A percentile compares a stretch with the other conserved stretches of the same genome.
Evolutionary conservation across 2,113 vertebrate species (phyloP).

Genomic region (Phyllostomus hastatus): DNA sequence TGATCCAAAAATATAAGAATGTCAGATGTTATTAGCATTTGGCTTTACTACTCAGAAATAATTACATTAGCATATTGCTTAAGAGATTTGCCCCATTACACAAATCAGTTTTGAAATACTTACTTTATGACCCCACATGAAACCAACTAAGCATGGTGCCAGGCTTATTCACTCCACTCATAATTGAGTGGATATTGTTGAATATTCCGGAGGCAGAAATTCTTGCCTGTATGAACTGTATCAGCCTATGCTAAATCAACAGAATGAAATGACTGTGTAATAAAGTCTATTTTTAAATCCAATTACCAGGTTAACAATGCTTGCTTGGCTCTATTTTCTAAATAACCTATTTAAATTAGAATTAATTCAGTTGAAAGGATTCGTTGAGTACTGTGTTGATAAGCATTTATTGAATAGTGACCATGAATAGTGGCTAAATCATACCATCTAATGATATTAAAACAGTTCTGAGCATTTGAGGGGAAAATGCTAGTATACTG

Average conservation of each 20-base stretch:
- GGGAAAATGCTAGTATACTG: neutral
- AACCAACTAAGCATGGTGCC: neutral
- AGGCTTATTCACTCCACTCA: neutral
- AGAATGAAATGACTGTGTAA: neutral
- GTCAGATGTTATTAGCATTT: constrained; percentile 22
- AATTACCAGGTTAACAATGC: neutral
- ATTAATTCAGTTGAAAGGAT: constrained; percentile 1
- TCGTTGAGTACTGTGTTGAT: neutral
- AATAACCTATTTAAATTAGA: constrained; percentile 16
- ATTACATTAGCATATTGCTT: neutral
- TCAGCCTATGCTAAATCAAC: constrained; percentile 17
- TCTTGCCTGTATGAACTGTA: neutral
- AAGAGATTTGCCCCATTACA: neutral
- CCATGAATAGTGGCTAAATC: neutral
- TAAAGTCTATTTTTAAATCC: constrained; percentile 7
- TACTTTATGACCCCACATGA: neutral
- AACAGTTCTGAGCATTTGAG: constrained; percentile 30
- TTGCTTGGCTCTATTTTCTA: constrained; percentile 36
- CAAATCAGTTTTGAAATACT: constrained; percentile 14
- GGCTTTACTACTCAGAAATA: constrained; percentile 30
- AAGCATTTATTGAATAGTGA: neutral
- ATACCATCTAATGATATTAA: neutral
- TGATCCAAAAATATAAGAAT: neutral
- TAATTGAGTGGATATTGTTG: neutral
- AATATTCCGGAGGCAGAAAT: neutral